Evolutionary conservation across 2,113 vertebrate species (phyloP).

Genomic region (Theristicus caerulescens): DNA sequence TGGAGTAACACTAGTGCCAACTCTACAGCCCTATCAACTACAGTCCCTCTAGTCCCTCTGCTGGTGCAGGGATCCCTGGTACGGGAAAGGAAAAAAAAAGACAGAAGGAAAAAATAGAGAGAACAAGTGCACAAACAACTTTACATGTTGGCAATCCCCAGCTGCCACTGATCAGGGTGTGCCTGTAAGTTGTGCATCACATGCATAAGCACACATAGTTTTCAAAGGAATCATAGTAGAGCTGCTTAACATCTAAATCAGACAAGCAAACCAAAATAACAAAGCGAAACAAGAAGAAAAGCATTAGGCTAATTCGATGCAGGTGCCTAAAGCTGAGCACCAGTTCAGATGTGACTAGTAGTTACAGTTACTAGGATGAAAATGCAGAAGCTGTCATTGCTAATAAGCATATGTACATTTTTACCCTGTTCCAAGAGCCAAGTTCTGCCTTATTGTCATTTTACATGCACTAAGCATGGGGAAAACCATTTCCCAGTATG

Average conservation of each 20-base stretch:
- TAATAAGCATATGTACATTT: neutral
- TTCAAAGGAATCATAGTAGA: slow-evolving; percentile 31
- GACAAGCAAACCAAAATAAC: neutral
- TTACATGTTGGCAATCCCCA: neutral
- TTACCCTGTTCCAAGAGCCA: neutral
- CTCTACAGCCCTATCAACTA: neutral
- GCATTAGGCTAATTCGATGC: neutral
- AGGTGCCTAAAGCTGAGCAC: neutral
- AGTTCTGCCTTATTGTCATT: neutral
- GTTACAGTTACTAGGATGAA: neutral
- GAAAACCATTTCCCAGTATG: neutral
- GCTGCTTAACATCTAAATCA: slow-evolving; percentile 25
- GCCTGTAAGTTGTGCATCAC: neutral
- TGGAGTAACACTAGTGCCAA: neutral
- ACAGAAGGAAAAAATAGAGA: neutral
- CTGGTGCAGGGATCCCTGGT: neutral
- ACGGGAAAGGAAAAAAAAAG: neutral
- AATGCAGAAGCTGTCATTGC: neutral
- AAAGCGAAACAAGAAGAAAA: neutral
- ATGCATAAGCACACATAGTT: slow-evolving; percentile 25
- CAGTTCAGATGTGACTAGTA: neutral
- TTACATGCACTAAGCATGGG: neutral
- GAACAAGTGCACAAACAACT: neutral
- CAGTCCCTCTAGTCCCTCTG: neutral
- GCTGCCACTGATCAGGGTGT: slow-evolving; percentile 3